Evolutionary conservation across 2,888 invertebrate genomes (phyloP).

Genomic region (Xanthia togata): DNA sequence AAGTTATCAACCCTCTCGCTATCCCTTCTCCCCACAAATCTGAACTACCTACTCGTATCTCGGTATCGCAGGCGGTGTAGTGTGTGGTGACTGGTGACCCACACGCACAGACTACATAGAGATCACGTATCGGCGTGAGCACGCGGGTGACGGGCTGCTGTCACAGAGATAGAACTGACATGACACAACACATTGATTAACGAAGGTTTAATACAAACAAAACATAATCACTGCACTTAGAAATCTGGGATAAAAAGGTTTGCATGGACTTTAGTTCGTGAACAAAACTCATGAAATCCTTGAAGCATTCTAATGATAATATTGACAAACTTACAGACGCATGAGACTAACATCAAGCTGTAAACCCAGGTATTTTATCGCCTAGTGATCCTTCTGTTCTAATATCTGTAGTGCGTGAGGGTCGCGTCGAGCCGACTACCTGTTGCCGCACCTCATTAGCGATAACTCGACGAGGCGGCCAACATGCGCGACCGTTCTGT

Average conservation of each 20-base stretch:
- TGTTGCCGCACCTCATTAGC: conserved; percentile 10
- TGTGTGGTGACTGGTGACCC: not conserved
- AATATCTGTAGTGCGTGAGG: not conserved
- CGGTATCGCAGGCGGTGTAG: not conserved
- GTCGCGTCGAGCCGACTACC: conserved; percentile 1
- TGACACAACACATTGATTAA: not conserved
- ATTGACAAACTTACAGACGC: not conserved
- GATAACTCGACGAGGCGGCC: not conserved
- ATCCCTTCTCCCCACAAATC: not conserved
- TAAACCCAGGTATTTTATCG: not conserved
- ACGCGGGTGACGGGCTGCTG: not conserved
- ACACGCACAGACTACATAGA: too few species aligned
- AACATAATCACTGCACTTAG: not conserved
- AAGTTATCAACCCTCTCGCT: not conserved
- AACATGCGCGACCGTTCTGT: not conserved
- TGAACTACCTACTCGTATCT: not conserved
- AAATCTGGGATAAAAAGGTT: not conserved
- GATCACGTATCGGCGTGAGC: not conserved
- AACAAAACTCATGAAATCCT: not conserved
- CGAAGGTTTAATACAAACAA: conserved; percentile 12
- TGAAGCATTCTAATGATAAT: not conserved
- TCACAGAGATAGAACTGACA: not conserved
- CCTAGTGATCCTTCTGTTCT: not conserved
- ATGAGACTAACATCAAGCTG: not conserved
- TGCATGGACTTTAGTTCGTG: not conserved